Conservation (phyloP, 1,140 invertebrate genomes). For the Trichonephila clavata region DNA sequence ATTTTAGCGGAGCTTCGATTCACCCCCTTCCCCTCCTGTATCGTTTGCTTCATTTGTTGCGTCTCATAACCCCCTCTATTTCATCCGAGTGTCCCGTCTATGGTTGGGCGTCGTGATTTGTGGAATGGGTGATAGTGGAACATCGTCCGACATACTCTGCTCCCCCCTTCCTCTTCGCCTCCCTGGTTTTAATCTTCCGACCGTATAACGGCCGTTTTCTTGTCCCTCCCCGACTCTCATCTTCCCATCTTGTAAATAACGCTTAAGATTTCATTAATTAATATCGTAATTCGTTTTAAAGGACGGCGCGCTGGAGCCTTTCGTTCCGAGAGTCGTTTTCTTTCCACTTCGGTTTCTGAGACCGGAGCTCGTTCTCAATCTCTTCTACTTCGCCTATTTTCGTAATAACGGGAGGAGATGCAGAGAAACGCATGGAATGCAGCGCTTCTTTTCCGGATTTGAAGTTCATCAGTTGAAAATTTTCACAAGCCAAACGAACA, state of each 20-base stretch:
- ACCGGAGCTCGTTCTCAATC: not conserved
- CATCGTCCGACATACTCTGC: not conserved
- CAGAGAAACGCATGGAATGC: not conserved
- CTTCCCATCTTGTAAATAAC: conserved; percentile 70
- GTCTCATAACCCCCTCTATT: conserved; percentile 49
- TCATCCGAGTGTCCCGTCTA: conserved; percentile 59
- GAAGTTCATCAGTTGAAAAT: too few species aligned
- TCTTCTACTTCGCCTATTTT: not conserved
- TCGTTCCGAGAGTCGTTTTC: conserved; percentile 9
- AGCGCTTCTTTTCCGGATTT: too few species aligned
- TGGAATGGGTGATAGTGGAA: conserved; percentile 38
- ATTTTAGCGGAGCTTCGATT: conserved; percentile 68
- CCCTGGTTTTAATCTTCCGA: conserved; percentile 21
- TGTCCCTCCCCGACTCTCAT: conserved; percentile 13
- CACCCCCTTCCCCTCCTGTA: conserved; percentile 9
- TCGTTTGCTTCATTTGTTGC: conserved; percentile 74
- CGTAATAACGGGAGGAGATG: not conserved
- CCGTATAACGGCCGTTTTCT: conserved; percentile 41
- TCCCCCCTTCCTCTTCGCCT: not conserved
- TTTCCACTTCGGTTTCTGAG: not conserved
- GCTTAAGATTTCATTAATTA: conserved; percentile 75
- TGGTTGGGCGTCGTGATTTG: conserved; percentile 59
- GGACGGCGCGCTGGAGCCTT: not conserved
- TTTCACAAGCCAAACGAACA: not conserved
- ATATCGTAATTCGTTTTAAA: conserved; percentile 60